Conservation (phyloP, 2,797 vertebrate genomes). For the Muraenolepis orangiensis region DNA sequence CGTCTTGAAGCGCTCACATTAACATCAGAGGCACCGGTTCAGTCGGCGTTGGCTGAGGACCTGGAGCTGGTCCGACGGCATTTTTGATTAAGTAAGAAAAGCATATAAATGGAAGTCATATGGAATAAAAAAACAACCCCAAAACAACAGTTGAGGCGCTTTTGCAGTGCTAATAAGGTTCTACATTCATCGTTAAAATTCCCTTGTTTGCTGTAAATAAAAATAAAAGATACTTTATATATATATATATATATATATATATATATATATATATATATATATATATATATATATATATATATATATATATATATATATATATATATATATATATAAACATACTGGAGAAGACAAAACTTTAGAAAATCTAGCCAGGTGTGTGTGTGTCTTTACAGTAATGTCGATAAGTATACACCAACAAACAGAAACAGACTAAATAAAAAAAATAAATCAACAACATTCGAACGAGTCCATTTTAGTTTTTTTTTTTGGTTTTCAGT, state of each 20-base stretch:
- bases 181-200: conserved; percentile 59
- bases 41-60: conserved; percentile 39
- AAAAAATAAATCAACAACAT: background rate
- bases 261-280: background rate
- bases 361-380: conserved; percentile 38
- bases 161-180: conserved; percentile 49
- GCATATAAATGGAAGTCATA: conserved; percentile 45
- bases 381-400: conserved; percentile 54
- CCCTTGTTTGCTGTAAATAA: conserved; percentile 31
- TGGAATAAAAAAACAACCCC: conserved; percentile 39
- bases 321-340: background rate
- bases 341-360: conserved; percentile 37
- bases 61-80: conserved; percentile 39
- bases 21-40: conserved; percentile 42
- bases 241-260: background rate
- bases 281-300: conserved; percentile 12
- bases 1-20: conserved; percentile 28
- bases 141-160: conserved; percentile 19
- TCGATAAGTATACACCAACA: conserved; percentile 29
- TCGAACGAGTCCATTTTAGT: conserved; percentile 27
- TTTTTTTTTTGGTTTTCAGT: conserved; percentile 35
- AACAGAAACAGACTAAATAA: conserved; percentile 35
- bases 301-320: background rate
- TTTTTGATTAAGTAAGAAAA: conserved; percentile 36
- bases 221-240: too few relatives aligned